Conservation (phyloP, 2,113 vertebrate genomes). For the Phasianus colchicus region DNA sequence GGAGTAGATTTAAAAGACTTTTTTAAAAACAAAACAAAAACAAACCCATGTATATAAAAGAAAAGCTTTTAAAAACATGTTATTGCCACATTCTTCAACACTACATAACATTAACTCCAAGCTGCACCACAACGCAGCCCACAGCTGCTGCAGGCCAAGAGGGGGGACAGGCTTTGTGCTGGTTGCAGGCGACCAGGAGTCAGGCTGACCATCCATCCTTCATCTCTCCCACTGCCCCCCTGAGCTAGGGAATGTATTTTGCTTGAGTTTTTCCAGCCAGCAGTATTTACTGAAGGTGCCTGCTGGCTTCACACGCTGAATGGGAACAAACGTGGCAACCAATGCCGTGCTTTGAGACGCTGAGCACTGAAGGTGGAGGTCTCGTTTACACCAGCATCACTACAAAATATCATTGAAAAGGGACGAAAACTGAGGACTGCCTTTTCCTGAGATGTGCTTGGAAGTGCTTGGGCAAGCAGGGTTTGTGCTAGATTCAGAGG, state of each 20-base stretch:
- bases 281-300: background rate
- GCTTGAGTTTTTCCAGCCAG: background rate
- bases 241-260: background rate
- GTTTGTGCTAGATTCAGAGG: background rate
- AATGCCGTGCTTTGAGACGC: background rate
- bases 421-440: background rate
- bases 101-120: background rate
- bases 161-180: fast-evolving
- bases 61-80: background rate
- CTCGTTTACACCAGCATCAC: background rate
- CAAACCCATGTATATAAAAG: background rate
- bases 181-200: background rate
- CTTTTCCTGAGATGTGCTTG: background rate
- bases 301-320: background rate
- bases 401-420: background rate
- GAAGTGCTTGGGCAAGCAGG: background rate
- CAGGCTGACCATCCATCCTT: background rate
- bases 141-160: background rate
- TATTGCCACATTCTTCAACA: background rate
- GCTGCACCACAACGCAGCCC: background rate
- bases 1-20: background rate
- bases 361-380: fast-evolving
- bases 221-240: background rate
- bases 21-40: background rate
- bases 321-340: background rate